A percentile compares a stretch with the other conserved stretches of the same genome.
phyloP scores from a whole-genome alignment of 2,797 vertebrate genomes.

The Neosalanx taihuensis region DNA sequence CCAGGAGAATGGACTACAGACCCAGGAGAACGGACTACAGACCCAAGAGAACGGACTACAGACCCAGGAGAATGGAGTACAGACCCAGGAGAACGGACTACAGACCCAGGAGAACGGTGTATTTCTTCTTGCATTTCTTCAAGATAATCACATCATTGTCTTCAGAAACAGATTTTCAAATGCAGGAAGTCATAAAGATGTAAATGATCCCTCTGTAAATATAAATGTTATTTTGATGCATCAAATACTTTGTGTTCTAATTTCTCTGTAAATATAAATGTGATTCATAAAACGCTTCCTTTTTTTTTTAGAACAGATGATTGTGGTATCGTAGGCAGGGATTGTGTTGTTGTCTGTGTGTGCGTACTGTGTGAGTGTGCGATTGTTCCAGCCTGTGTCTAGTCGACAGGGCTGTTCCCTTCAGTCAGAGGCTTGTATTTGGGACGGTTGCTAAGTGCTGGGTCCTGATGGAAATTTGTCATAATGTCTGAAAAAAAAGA shows the following conservation, averaged over 20 bases:
- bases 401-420: background rate
- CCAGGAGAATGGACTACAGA: too few relatives aligned
- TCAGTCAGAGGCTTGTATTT: background rate
- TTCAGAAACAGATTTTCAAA: background rate
- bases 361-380: background rate
- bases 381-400: background rate
- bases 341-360: background rate
- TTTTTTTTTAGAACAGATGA: background rate
- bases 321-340: background rate
- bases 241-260: too few relatives aligned
- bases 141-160: background rate
- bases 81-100: background rate
- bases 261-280: background rate
- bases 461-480: background rate
- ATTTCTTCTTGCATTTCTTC: too few relatives aligned
- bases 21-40: background rate
- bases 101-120: too few relatives aligned
- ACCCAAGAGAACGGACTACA: background rate
- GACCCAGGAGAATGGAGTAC: background rate
- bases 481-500: background rate
- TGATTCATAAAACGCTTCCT: background rate
- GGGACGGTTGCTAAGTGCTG: slow-evolving; percentile 1
- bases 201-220: background rate
- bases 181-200: background rate
- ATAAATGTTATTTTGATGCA: background rate